phyloP scores from a whole-genome alignment of 2,113 vertebrate genomes.

The Sminthopsis crassicaudata region DNA sequence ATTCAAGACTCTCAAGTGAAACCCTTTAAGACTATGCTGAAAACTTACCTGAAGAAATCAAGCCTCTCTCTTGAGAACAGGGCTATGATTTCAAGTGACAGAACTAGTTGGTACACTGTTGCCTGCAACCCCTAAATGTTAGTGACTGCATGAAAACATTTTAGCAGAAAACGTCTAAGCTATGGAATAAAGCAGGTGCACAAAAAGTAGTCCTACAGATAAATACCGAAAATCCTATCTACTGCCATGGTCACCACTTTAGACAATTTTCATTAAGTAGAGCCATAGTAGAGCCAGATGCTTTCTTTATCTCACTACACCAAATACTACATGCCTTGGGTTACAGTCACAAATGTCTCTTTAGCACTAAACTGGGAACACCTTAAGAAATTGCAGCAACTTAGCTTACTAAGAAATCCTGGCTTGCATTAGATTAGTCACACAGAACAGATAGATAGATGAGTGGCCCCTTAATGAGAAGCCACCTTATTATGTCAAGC shows the following conservation, averaged over 20 bases:
- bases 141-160: conserved; percentile 11
- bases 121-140: not conserved
- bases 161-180: not conserved
- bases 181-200: not conserved
- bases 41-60: not conserved
- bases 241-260: not conserved
- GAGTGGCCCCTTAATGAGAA: too few relatives aligned
- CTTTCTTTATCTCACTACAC: not conserved
- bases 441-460: too few relatives aligned
- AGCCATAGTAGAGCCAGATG: too few relatives aligned
- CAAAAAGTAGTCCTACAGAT: not conserved
- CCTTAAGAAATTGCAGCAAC: not conserved
- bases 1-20: not conserved
- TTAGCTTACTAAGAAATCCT: not conserved
- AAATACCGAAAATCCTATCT: not conserved
- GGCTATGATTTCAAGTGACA: not conserved
- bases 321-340: not conserved
- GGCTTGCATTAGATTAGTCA: too few relatives aligned
- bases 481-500: too few relatives aligned
- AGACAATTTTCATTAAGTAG: too few relatives aligned
- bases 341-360: conserved; percentile 10
- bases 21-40: not conserved
- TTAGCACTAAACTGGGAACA: not conserved
- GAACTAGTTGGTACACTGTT: not conserved
- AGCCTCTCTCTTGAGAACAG: not conserved